These are phyloP conservation scores for Xylophagus ater DNA, from an alignment of 2,888 invertebrate species.

Conservation along the genomic window DNA sequence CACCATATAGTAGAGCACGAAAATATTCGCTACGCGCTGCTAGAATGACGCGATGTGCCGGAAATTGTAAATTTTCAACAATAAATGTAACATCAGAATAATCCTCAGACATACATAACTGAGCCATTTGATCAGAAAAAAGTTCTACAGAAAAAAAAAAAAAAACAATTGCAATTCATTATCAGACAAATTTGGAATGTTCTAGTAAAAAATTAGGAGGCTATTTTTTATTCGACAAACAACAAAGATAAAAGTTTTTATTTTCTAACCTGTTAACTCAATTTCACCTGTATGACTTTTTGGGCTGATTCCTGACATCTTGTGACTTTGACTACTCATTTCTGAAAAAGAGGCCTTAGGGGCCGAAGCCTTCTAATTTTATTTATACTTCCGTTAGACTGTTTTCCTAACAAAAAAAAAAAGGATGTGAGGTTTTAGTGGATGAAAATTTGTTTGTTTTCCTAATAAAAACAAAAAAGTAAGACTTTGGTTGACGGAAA, in stretches of 20 bases:
- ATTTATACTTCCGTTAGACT: neutral
- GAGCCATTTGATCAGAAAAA: constrained; percentile 76
- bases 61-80: constrained; percentile 55
- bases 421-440: no score
- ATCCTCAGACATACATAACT: constrained; percentile 73
- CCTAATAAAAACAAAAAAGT: no score
- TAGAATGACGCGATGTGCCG: constrained; percentile 58
- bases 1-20: constrained; percentile 68
- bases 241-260: no score
- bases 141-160: constrained; percentile 41
- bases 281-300: constrained; percentile 47
- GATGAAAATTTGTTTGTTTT: no score
- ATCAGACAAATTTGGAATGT: no score
- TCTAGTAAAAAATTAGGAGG: no score
- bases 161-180: constrained; percentile 1
- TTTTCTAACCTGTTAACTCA: constrained; percentile 44
- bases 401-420: no score
- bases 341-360: constrained; percentile 7
- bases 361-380: neutral
- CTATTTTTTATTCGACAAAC: no score
- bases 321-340: constrained; percentile 39
- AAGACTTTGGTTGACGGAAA: no score
- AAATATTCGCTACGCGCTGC: constrained; percentile 96
- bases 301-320: constrained; percentile 43
- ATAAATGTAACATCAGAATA: constrained; percentile 84